phyloP scores from a whole-genome alignment of 2,113 vertebrate genomes.

The Herpetotheres cachinnans region DNA sequence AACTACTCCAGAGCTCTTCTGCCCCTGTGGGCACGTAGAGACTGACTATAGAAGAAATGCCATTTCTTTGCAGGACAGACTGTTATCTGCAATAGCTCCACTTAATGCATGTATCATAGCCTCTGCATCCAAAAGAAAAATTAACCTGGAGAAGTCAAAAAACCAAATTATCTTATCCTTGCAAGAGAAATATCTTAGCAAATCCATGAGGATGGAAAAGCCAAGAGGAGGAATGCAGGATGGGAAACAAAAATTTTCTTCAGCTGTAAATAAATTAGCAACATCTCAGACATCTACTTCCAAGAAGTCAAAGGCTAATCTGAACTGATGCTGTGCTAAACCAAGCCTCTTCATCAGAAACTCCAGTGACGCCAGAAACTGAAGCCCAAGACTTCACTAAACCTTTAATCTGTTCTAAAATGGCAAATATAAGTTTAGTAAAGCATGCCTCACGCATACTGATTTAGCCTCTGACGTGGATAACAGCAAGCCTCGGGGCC shows the following conservation, averaged over 20 bases:
- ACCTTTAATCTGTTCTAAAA: constrained; percentile 34
- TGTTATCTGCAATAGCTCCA: constrained; percentile 40
- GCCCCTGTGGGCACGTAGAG: not conserved
- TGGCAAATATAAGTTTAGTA: not conserved
- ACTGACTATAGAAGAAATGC: not conserved
- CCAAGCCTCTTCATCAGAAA: not conserved
- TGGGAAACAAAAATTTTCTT: not conserved
- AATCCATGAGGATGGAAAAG: not conserved
- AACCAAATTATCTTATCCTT: constrained; percentile 28
- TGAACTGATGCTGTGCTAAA: not conserved
- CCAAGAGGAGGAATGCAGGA: not conserved
- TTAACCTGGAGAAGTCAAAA: constrained; percentile 37
- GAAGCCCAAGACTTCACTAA: constrained; percentile 2
- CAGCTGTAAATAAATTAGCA: not conserved
- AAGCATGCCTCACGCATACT: not conserved
- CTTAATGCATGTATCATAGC: constrained; percentile 19
- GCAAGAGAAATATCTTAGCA: not conserved
- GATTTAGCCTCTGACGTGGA: not conserved
- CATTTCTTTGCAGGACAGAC: constrained; percentile 39
- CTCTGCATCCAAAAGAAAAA: not conserved
- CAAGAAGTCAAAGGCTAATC: not conserved
- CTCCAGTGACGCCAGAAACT: not conserved
- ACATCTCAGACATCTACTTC: not conserved
- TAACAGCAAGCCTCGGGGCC: not conserved
- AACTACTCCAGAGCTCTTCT: not conserved